A percentile compares a stretch with the other conserved stretches of the same genome.
These are phyloP conservation scores for Nemapogon koenigi DNA, from an alignment of 2,888 invertebrate species.

Conservation along the genomic window DNA sequence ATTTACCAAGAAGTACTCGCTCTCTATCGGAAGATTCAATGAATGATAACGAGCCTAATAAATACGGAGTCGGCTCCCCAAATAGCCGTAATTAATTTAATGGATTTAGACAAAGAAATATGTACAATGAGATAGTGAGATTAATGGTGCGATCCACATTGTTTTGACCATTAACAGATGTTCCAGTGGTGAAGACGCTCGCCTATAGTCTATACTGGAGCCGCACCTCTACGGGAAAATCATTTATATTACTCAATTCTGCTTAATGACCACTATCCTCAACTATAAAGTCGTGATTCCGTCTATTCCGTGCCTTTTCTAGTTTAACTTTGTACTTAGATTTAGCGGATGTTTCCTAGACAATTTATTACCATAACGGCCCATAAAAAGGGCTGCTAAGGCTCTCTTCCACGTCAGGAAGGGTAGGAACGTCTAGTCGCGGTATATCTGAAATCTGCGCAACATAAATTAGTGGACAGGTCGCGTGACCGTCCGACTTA, in stretches of 20 bases:
- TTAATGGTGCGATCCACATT: slow-evolving; percentile 41
- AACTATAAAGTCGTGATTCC: no score
- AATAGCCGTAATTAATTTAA: slow-evolving; percentile 62
- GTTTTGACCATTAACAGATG: slow-evolving; percentile 42
- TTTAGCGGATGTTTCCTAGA: slow-evolving; percentile 30
- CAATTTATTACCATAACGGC: slow-evolving; percentile 44
- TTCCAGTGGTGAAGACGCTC: slow-evolving; percentile 18
- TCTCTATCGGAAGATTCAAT: slow-evolving; percentile 58
- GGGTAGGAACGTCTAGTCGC: slow-evolving; percentile 32
- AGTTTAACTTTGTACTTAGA: not conserved
- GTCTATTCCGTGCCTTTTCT: no score
- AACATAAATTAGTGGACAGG: slow-evolving; percentile 61
- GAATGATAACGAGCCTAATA: slow-evolving; percentile 64
- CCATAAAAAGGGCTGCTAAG: slow-evolving; percentile 28
- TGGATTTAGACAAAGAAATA: slow-evolving; percentile 65
- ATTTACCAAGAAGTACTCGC: slow-evolving; percentile 35
- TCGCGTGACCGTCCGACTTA: slow-evolving; percentile 60
- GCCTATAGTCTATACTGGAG: not conserved
- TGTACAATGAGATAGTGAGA: slow-evolving; percentile 60
- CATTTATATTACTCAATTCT: slow-evolving; percentile 8
- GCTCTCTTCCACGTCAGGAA: slow-evolving; percentile 20
- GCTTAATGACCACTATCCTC: no score
- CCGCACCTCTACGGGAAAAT: not conserved
- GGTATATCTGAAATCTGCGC: slow-evolving; percentile 56
- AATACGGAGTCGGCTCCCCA: slow-evolving; percentile 57